phyloP scores from a whole-genome alignment of 2,888 invertebrate species.

The Brachyopa scutellaris region DNA sequence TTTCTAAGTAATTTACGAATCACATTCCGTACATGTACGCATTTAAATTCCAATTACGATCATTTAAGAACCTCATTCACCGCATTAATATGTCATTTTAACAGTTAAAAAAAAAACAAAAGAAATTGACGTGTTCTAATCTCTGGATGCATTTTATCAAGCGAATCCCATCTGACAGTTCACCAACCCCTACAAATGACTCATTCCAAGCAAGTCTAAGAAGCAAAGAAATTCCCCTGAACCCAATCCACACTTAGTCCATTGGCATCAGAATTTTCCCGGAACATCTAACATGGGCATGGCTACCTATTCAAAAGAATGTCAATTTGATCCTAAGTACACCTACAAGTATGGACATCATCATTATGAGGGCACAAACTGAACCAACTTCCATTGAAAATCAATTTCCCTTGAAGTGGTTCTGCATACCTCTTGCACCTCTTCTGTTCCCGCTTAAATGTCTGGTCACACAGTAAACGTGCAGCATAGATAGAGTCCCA shows the following conservation, averaged over 20 bases:
- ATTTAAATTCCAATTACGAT: conserved; percentile 3
- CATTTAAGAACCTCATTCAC: neutral
- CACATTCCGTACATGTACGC: neutral
- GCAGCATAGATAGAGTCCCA: neutral
- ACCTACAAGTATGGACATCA: neutral
- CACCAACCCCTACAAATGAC: neutral
- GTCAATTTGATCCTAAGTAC: neutral
- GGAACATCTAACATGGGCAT: conserved; percentile 24
- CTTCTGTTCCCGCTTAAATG: neutral
- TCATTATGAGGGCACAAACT: conserved; percentile 2
- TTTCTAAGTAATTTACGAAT: neutral
- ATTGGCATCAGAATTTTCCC: conserved; percentile 32
- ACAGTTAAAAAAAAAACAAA: neutral
- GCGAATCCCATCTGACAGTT: neutral
- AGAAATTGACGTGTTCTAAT: too few species aligned
- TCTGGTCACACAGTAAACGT: conserved; percentile 33
- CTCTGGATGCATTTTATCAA: too few species aligned
- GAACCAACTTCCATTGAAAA: conserved; percentile 58
- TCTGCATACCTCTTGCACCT: conserved; percentile 7
- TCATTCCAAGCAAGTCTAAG: too few species aligned
- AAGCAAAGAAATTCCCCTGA: too few species aligned
- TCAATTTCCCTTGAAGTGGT: conserved; percentile 58
- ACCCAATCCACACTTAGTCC: conserved; percentile 11
- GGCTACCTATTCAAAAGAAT: too few species aligned
- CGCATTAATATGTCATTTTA: conserved; percentile 7